These are phyloP conservation scores for Geopemphigus sp. DNA, from an alignment of 1,140 invertebrate genomes.

Conservation along the genomic window DNA sequence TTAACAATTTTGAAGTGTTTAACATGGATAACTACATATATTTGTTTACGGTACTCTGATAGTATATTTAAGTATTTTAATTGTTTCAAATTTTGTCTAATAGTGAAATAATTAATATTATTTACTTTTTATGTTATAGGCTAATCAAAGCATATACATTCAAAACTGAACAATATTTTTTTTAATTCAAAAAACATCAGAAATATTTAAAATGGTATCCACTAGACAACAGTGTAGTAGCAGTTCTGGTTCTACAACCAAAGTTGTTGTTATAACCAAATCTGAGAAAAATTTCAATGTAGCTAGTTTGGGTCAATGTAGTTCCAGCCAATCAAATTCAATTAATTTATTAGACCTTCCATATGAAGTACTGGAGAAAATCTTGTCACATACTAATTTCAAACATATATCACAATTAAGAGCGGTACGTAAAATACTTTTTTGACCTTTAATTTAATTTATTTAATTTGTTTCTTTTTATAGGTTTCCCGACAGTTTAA, in stretches of 20 bases:
- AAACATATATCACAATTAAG: slow-evolving; percentile 73
- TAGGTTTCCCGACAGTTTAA: slow-evolving; percentile 63
- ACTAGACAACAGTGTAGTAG: slow-evolving; percentile 43
- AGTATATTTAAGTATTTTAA: no score
- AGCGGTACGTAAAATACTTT: slow-evolving; percentile 64
- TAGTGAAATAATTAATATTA: no score
- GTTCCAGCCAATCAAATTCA: background rate
- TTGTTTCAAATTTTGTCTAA: no score
- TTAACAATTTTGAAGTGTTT: no score
- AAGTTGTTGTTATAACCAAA: slow-evolving; percentile 31
- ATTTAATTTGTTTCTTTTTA: background rate
- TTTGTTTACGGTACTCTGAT: no score
- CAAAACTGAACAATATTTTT: background rate
- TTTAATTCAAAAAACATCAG: background rate
- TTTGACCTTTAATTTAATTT: background rate
- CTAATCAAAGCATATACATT: background rate
- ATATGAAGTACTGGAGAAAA: slow-evolving; percentile 75
- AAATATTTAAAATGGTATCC: slow-evolving; percentile 32
- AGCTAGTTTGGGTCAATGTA: slow-evolving; percentile 32
- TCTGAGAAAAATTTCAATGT: slow-evolving; percentile 17
- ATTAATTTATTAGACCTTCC: slow-evolving; percentile 70
- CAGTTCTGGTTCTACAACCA: slow-evolving; percentile 28
- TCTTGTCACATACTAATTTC: slow-evolving; percentile 70
- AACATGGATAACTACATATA: no score
- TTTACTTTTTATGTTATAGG: background rate